Base-by-base conservation (phyloP, 2,888 invertebrate species). In the Drosophila barbarae region DNA sequence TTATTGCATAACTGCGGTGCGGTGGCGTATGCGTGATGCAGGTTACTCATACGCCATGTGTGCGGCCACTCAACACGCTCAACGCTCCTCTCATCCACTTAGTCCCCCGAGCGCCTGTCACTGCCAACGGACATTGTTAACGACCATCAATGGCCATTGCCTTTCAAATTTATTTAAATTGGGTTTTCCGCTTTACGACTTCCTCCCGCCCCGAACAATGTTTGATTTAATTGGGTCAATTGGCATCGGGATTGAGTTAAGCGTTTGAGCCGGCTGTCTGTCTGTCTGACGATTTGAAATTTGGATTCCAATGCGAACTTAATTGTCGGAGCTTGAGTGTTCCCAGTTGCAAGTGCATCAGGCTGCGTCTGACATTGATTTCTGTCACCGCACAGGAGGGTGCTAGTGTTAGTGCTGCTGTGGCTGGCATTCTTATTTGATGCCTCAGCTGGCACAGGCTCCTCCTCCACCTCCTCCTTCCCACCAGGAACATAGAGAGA, bases 351-450 rank as follows among this genome's bases (percentile, higher is more conserved):
- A n/a, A 56, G 38, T 68, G 64, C 47, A 59, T 32, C 51, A 46
- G 53, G 23, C 47, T 69, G 66, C 42, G 41, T 56, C 56, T 64
- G 73, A 71, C 84, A 85, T 84, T 77, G 85, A 81, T 77, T 81
- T 84, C 71, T 72, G 59, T 71, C 76, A 79, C 78, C 72, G 69
- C 66, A 23, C 46, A 26, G 49, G 52, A 34, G 49, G 36, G 52
- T 41, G 39, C 38, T 26, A 26, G 26, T 41, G 39, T 30, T 26
- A 26, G 26, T 42, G 9, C 6, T 32, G 77, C 42, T 44, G 71
- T n/a, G 5, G 26, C 52, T 68, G 80, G 71, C 67, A 63, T 72
- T 75, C 75, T 85, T 83, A 73, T 81, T 77, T 73, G 77, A 58
- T 67, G 69, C 57, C 69, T 69, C 58, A 58, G 38, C 69, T 57